phyloP scores from a whole-genome alignment of 2,113 vertebrate species.

The Takifugu bimaculatus region DNA sequence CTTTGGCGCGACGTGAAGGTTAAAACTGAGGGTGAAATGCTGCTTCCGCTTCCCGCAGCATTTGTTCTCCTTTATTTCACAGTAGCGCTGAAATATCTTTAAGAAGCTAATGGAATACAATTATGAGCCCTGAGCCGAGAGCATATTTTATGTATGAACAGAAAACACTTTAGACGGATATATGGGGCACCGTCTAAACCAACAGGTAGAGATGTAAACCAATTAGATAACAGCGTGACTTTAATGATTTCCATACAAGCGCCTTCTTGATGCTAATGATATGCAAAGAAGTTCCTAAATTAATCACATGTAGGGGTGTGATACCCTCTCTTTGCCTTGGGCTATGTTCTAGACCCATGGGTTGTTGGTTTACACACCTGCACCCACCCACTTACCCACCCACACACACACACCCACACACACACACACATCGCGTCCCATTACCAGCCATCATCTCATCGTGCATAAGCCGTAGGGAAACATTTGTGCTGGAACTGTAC shows the following conservation, averaged over 20 bases:
- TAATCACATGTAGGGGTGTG: conserved; percentile 51
- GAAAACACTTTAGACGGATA: conserved; percentile 21
- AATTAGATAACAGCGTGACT: conserved; percentile 37
- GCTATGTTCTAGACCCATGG: conserved; percentile 28
- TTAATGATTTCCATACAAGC: conserved; percentile 47
- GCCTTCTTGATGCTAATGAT: conserved; percentile 42
- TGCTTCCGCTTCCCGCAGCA: too few relatives aligned
- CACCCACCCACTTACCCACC: conserved; percentile 15
- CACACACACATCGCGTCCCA: conserved; percentile 19
- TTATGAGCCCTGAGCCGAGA: conserved; percentile 35
- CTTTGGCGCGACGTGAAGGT: not conserved
- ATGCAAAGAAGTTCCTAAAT: conserved; percentile 58
- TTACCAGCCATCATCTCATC: conserved; percentile 45
- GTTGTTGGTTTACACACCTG: conserved; percentile 16
- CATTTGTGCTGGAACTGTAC: conserved; percentile 25
- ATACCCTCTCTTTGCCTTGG: conserved; percentile 39
- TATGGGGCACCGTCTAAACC: conserved; percentile 32
- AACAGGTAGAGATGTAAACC: conserved; percentile 57
- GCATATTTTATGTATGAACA: conserved; percentile 53
- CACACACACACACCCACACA: conserved; percentile 4
- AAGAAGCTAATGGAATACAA: conserved; percentile 40
- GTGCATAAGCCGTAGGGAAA: conserved; percentile 41
- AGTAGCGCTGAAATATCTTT: conserved; percentile 13
- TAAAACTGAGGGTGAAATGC: not conserved
- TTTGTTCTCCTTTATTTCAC: conserved; percentile 17